Evolutionary conservation across 2,797 vertebrate genomes (phyloP).

Genomic region (Epinephelus malabaricus): DNA sequence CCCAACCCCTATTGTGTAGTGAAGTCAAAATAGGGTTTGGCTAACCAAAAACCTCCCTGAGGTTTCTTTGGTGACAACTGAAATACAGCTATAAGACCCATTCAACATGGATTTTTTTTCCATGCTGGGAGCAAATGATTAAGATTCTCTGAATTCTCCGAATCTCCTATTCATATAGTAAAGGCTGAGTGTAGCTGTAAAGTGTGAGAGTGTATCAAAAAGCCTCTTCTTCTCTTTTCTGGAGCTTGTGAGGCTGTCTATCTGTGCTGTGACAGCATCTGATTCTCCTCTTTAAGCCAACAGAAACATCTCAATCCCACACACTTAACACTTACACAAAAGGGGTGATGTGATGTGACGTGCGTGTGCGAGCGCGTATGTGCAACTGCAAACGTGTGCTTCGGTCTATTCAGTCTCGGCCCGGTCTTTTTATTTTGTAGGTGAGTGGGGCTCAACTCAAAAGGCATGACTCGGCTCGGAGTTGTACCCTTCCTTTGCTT

Average conservation of each 20-base stretch:
- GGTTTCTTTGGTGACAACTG: conserved; percentile 66
- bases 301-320: conserved; percentile 83
- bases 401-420: conserved; percentile 69
- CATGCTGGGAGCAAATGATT: conserved; percentile 66
- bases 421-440: conserved; percentile 75
- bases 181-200: conserved; percentile 69
- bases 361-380: conserved; percentile 29
- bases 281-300: conserved; percentile 80
- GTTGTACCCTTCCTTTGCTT: conserved; percentile 81
- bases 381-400: conserved; percentile 49
- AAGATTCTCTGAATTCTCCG: conserved; percentile 76
- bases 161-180: conserved; percentile 71
- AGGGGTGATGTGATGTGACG: conserved; percentile 69
- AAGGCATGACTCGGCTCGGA: conserved; percentile 78
- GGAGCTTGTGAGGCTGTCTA: conserved; percentile 65
- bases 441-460: conserved; percentile 81
- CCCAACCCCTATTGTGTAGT: conserved; percentile 75
- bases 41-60: conserved; percentile 72
- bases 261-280: conserved; percentile 75
- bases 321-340: conserved; percentile 82
- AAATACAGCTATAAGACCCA: conserved; percentile 68
- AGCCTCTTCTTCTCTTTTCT: conserved; percentile 65
- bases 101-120: conserved; percentile 51
- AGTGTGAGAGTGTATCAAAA: conserved; percentile 63
- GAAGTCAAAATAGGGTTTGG: conserved; percentile 77